Conservation (phyloP, 2,113 vertebrate species). For the Leptodactylus fuscus region DNA sequence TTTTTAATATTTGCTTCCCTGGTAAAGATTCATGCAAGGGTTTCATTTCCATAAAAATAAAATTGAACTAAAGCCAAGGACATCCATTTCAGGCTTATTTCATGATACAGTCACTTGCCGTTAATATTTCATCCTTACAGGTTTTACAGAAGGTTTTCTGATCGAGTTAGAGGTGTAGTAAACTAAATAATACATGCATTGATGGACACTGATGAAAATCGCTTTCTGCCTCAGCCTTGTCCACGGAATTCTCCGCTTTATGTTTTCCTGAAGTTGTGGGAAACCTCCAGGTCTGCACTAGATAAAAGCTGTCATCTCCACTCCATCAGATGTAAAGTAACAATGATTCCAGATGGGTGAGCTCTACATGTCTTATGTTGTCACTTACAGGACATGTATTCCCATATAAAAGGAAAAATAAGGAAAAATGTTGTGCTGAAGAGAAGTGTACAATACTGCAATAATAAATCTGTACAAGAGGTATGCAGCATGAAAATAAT, state of each 20-base stretch:
- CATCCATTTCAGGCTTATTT: not conserved
- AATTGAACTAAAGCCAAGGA: not conserved
- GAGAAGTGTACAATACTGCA: too few species aligned
- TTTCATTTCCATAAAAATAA: not conserved
- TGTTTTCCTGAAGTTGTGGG: not conserved
- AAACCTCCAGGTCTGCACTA: not conserved
- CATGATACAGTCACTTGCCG: not conserved
- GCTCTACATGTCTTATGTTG: not conserved
- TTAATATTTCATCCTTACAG: not conserved
- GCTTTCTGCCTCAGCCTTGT: not conserved
- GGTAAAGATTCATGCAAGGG: not conserved
- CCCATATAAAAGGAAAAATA: not conserved
- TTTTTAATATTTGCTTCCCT: not conserved
- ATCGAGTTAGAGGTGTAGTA: not conserved
- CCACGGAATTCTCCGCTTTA: not conserved
- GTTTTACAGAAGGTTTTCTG: not conserved
- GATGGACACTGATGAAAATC: slow-evolving; percentile 16
- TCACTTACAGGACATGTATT: not conserved
- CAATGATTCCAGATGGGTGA: not conserved
- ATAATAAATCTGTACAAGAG: too few species aligned
- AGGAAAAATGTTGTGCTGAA: not conserved
- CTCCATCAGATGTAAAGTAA: not conserved
- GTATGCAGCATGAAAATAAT: too few species aligned
- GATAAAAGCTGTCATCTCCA: not conserved
- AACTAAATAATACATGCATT: not conserved